A percentile compares a stretch with the other conserved stretches of the same genome.
phyloP scores from a whole-genome alignment of 2,797 vertebrate species.

The Psittacula echo region DNA sequence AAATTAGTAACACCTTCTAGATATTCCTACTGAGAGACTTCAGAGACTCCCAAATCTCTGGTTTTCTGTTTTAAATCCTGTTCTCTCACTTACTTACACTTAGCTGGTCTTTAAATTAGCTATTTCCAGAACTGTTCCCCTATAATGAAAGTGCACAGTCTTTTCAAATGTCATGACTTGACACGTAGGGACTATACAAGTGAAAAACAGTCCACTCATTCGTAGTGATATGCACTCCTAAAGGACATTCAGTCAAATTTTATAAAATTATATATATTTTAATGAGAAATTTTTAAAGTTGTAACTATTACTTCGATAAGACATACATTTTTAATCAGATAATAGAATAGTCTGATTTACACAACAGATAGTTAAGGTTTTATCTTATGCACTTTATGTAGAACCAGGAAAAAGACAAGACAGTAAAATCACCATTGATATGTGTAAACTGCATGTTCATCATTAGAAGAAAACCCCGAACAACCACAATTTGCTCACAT shows the following conservation, averaged over 20 bases:
- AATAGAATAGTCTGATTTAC: neutral
- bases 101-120: neutral
- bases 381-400: neutral
- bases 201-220: neutral
- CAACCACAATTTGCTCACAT: neutral
- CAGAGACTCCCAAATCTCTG: neutral
- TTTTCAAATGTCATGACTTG: neutral
- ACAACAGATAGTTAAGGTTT: neutral
- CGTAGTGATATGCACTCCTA: neutral
- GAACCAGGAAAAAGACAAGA: neutral
- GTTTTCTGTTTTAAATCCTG: neutral
- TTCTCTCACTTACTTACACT: neutral
- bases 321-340: neutral
- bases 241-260: neutral
- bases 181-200: neutral
- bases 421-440: neutral
- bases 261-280: neutral
- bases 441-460: neutral
- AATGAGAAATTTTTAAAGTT: neutral
- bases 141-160: neutral
- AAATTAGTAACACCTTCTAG: neutral
- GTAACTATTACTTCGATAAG: neutral
- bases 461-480: neutral
- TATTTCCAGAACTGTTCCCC: neutral
- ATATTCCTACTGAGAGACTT: neutral